These are phyloP conservation scores for Coecobrya sp. DNA, from an alignment of 2,888 invertebrate species.

Conservation along the genomic window DNA sequence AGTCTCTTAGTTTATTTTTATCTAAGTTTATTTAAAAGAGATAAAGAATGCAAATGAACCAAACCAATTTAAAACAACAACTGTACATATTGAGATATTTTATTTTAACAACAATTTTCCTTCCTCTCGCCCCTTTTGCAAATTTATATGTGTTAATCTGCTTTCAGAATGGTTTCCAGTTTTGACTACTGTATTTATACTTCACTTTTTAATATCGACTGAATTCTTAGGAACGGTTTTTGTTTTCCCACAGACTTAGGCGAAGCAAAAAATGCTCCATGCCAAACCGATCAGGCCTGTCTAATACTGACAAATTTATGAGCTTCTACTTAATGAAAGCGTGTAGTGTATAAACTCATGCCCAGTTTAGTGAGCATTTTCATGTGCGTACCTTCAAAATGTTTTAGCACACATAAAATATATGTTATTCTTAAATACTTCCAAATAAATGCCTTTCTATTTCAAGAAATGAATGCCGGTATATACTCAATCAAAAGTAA, in stretches of 20 bases:
- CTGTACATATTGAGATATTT: background rate
- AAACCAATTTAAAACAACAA: background rate
- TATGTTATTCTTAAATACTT: constrained; percentile 58
- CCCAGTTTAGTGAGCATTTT: constrained; percentile 36
- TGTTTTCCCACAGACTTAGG: constrained; percentile 28
- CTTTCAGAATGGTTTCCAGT: background rate
- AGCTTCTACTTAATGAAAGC: constrained; percentile 70
- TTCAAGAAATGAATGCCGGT: background rate
- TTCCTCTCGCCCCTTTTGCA: background rate
- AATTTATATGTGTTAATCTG: constrained; percentile 37
- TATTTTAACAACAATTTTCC: background rate
- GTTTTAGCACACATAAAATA: constrained; percentile 41
- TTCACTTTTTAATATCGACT: background rate
- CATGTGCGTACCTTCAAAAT: background rate
- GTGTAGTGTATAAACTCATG: constrained; percentile 58
- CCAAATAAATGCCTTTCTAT: constrained; percentile 48
- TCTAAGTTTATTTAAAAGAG: background rate
- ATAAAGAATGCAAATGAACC: constrained; percentile 3
- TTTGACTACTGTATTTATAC: background rate
- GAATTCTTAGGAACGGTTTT: background rate
- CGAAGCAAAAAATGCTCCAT: constrained; percentile 56
- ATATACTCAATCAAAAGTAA: background rate
- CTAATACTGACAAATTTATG: constrained; percentile 80
- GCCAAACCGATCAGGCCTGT: constrained; percentile 76
- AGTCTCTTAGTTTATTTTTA: background rate